A percentile compares a stretch with the other conserved stretches of the same genome.
phyloP scores from a whole-genome alignment of 2,113 vertebrate species.

The Gobio gobio region DNA sequence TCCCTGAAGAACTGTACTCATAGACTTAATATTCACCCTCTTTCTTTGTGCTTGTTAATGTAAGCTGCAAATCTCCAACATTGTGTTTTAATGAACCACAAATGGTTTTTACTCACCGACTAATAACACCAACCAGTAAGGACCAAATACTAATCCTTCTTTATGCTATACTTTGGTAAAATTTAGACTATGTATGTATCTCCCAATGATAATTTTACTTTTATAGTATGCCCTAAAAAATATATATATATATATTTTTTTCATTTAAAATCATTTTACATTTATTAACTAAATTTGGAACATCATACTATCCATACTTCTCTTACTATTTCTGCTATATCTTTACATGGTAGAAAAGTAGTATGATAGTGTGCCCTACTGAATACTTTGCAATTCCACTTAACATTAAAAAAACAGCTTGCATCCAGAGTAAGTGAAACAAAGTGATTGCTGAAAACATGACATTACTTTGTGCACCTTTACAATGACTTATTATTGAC shows the following conservation, averaged over 20 bases:
- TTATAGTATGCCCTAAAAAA: neutral
- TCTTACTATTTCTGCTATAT: neutral
- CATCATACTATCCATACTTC: neutral
- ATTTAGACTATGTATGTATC: neutral
- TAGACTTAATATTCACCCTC: neutral
- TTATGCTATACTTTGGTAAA: neutral
- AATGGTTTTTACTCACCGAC: neutral
- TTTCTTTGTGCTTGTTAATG: neutral
- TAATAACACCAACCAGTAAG: neutral
- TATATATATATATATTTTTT: too few species aligned
- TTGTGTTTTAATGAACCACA: neutral
- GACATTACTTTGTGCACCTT: neutral
- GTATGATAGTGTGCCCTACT: neutral
- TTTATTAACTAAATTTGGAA: neutral
- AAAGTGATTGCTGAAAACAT: neutral
- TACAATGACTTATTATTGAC: neutral
- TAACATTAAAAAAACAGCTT: too few species aligned
- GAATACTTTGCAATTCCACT: neutral
- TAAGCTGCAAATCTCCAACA: neutral
- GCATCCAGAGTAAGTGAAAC: too few species aligned
- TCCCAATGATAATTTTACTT: neutral
- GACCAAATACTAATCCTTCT: neutral
- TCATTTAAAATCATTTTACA: neutral
- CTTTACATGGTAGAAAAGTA: neutral
- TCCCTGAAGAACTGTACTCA: conserved; percentile 16